Conservation (phyloP, 2,113 vertebrate species). For the Sceloporus undulatus region DNA sequence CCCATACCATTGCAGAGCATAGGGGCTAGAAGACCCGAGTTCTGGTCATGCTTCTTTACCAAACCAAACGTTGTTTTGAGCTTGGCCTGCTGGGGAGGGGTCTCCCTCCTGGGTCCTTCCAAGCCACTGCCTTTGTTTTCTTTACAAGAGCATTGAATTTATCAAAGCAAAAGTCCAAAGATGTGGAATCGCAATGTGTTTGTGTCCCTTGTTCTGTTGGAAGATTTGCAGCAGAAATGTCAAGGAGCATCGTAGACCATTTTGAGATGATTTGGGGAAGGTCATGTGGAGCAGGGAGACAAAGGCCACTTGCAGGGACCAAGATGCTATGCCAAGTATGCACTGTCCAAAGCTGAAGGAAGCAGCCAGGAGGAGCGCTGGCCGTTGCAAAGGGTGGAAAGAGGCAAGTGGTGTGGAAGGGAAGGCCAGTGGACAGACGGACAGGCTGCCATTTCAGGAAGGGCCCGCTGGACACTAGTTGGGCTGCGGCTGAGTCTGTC, state of each 20-base stretch:
- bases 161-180: neutral
- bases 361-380: neutral
- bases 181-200: neutral
- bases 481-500: conserved; percentile 49
- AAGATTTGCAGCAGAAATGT: neutral
- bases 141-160: accelerated
- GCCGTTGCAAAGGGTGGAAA: conserved; percentile 57
- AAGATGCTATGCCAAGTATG: no score
- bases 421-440: neutral
- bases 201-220: neutral
- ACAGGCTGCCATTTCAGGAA: no score
- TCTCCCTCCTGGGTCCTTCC: no score
- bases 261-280: neutral
- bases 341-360: neutral
- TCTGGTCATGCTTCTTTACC: neutral
- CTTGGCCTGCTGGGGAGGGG: neutral
- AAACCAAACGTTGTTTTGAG: neutral
- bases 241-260: neutral
- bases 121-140: no score
- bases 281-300: neutral
- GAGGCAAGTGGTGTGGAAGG: no score
- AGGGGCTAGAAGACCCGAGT: neutral
- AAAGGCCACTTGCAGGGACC: no score
- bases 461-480: neutral
- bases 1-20: neutral